These are phyloP conservation scores for Drosophila melanocephala DNA, from an alignment of 2,888 invertebrate genomes.

Conservation along the genomic window DNA sequence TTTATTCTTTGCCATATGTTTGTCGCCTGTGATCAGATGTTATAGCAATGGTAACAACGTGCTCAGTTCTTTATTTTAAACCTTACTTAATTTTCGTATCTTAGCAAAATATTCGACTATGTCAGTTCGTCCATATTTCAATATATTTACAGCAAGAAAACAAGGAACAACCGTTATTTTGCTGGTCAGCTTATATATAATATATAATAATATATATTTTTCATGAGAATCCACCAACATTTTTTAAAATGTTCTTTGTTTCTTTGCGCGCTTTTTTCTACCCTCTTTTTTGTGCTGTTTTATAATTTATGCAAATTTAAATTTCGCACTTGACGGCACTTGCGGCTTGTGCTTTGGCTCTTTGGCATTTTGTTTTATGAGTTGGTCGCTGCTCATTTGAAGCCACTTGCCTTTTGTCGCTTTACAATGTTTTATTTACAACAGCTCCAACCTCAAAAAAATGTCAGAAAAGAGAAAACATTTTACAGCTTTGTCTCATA, in stretches of 20 bases:
- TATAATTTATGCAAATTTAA: constrained; percentile 77
- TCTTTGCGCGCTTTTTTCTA: constrained; percentile 22
- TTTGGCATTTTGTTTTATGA: constrained; percentile 62
- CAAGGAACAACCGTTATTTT: not conserved
- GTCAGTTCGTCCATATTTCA: not conserved
- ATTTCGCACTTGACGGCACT: constrained; percentile 77
- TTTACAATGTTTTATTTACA: constrained; percentile 49
- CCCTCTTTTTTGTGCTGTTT: constrained; percentile 41
- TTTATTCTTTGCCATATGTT: no score
- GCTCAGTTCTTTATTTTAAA: not conserved
- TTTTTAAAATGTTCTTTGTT: constrained; percentile 43
- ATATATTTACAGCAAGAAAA: not conserved
- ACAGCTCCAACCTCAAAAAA: constrained; percentile 1
- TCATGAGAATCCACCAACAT: constrained; percentile 51
- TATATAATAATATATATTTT: constrained; percentile 66
- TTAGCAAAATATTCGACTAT: not conserved
- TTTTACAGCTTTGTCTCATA: constrained; percentile 22
- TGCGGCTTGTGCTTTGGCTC: constrained; percentile 54
- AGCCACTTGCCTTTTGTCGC: constrained; percentile 48
- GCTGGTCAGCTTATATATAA: constrained; percentile 36
- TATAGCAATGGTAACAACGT: not conserved
- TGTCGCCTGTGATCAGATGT: not conserved
- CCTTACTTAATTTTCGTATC: not conserved
- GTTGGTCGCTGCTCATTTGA: constrained; percentile 61
- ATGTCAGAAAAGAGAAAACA: not conserved